phyloP scores from a whole-genome alignment of 2,113 vertebrate genomes.

The Parus major region DNA sequence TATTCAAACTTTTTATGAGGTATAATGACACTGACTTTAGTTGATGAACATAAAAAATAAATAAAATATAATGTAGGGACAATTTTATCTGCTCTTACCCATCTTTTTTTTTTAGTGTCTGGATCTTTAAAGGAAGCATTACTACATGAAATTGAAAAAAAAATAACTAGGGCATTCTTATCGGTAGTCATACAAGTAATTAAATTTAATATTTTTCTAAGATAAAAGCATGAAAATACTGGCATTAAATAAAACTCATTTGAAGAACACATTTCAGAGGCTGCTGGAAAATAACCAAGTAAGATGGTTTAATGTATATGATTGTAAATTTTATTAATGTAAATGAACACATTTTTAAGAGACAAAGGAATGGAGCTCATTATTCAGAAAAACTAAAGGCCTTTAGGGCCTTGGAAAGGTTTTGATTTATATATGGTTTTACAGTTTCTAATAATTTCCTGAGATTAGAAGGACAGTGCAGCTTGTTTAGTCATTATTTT shows the following conservation, averaged over 20 bases:
- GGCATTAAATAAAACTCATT: not conserved
- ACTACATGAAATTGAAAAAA: not conserved
- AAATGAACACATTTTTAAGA: slow-evolving; percentile 34
- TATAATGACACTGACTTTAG: not conserved
- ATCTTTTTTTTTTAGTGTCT: not conserved
- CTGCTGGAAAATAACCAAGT: not conserved
- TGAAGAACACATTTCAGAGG: not conserved
- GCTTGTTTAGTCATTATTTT: not conserved
- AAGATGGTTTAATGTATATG: not conserved
- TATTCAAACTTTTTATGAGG: not conserved
- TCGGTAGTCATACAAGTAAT: not conserved
- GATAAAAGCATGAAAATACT: not conserved
- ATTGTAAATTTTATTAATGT: slow-evolving; percentile 14
- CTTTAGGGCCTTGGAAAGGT: not conserved
- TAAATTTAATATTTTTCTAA: slow-evolving; percentile 1
- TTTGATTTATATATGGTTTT: slow-evolving; percentile 24
- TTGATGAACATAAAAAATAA: not conserved
- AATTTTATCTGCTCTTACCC: not conserved
- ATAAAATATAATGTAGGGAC: not conserved
- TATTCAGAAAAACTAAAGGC: not conserved
- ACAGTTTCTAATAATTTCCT: slow-evolving; percentile 8
- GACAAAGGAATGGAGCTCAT: not conserved
- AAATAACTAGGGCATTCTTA: not conserved
- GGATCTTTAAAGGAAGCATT: not conserved
- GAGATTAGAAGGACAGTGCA: not conserved